These are phyloP conservation scores for Apoda limacodes DNA, from an alignment of 2,888 invertebrate species.

Conservation along the genomic window DNA sequence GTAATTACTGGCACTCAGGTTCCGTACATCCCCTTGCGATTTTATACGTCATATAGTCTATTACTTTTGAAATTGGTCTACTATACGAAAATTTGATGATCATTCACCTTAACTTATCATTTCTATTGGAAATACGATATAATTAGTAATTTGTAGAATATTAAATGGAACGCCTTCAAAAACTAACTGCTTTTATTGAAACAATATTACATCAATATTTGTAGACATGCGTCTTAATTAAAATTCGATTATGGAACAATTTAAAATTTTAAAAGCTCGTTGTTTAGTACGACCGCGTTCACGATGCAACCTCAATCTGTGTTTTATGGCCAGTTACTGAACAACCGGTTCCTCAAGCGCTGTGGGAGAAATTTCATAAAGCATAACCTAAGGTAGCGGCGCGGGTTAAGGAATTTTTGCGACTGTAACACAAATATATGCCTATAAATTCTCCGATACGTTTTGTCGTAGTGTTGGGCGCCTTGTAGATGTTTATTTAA, in stretches of 20 bases:
- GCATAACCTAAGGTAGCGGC: constrained; percentile 4
- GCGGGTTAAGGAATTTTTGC: constrained; percentile 38
- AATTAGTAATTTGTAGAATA: too few relatives aligned
- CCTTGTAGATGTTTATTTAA: constrained; percentile 50
- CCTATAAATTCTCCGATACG: constrained; percentile 45
- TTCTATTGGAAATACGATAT: too few relatives aligned
- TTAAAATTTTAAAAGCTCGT: constrained; percentile 16
- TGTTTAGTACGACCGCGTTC: constrained; percentile 11
- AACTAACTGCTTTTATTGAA: too few relatives aligned
- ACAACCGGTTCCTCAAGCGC: constrained; percentile 18
- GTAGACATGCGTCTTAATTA: too few relatives aligned
- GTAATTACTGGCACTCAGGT: constrained; percentile 31
- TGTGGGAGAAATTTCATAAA: constrained; percentile 23
- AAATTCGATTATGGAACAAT: neutral
- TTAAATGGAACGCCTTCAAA: too few relatives aligned
- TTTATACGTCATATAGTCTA: constrained; percentile 8
- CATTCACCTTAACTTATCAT: too few relatives aligned
- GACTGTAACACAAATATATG: constrained; percentile 25
- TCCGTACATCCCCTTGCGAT: constrained; percentile 3
- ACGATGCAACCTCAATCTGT: constrained; percentile 19
- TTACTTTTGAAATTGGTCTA: too few relatives aligned
- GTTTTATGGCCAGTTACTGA: constrained; percentile 15
- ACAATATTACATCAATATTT: too few relatives aligned
- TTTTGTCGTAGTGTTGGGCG: constrained; percentile 37
- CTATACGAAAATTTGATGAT: too few relatives aligned